phyloP scores from a whole-genome alignment of 30 jellyfish, hydroid and myxozoan genomes.

The Nemopilema nomurai region DNA sequence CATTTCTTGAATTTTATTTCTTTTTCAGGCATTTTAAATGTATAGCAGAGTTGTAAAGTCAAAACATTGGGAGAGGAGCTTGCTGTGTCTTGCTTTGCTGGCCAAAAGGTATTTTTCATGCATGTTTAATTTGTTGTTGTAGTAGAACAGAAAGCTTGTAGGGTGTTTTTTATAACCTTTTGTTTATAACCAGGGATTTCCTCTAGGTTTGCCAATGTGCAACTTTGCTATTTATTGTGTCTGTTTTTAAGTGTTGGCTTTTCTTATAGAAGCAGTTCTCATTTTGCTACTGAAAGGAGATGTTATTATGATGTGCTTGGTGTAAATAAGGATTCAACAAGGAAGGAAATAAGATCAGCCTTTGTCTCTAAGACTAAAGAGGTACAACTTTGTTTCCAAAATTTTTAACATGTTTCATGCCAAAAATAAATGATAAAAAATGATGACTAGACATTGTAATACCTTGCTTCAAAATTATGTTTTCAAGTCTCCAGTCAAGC shows the following conservation, averaged over 20 bases:
- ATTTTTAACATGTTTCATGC: no score
- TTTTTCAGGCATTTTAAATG: neutral
- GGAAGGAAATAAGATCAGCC: constrained; percentile 41
- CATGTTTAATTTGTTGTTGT: no score
- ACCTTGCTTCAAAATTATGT: no score
- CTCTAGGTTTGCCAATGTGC: no score
- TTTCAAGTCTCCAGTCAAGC: no score
- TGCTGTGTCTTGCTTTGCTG: neutral
- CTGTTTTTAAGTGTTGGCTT: neutral
- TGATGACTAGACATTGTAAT: no score
- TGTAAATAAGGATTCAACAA: constrained; percentile 37
- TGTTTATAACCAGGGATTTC: no score
- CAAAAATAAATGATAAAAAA: no score
- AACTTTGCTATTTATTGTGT: neutral
- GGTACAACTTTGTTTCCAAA: no score
- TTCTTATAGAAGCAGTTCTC: constrained; percentile 25
- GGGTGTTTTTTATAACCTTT: no score
- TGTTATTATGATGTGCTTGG: constrained; percentile 60
- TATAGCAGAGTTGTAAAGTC: neutral
- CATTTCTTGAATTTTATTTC: neutral
- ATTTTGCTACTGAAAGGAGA: constrained; percentile 8
- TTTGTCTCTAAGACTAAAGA: constrained; percentile 59
- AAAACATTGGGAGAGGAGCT: neutral
- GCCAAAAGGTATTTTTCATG: neutral
- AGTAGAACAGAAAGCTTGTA: no score